Evolutionary conservation across 2,797 vertebrate genomes (phyloP), one percentile per base, ranked within the genome.

Genomic region (Spinus pinus): DNA sequence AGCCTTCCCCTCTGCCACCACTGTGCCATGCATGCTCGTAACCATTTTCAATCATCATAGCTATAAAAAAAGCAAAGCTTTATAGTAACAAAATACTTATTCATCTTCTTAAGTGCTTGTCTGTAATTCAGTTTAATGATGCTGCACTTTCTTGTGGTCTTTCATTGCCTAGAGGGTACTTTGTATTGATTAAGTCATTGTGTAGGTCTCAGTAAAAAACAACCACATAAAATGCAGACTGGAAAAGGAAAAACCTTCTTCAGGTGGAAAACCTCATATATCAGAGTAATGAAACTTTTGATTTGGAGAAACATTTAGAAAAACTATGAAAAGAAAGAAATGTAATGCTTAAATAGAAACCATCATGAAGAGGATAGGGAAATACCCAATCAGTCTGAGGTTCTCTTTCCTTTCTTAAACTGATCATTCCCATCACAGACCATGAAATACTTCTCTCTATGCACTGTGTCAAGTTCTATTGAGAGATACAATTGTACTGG

Each of bases 91-190:
- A 97, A 98, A 98, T 96, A 97, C 92, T 95, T 98, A 96, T 97
- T 97, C 96, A 95, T 98, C 95, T 98, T 88, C 93, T 96, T 96
- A 98, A 98, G 95, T 97, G 93, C 87, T 98, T 96, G 96, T 95
- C 93, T 90, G 78, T 98, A 98, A 98, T 98, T 98, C 97, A 98
- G 96, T 97, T 98, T 98, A 98, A 98, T 96, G 97, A 97, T 93
- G 90, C 94, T 97, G 92, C 95, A 93, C 96, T 97, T 98, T 96
- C 88, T 95, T 96, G 72, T 91, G 94, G 96, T 97, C 94, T 97
- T 71, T 91, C 93, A 78, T 90, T 97, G 90, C 97, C 97, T 96
- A 30, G 25, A 94, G 96, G 93, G 84, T 92, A 95, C 86, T 97
- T 97, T 94, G 94, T 98, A 98, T 98, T 97, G 98, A 98, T 98